Evolutionary conservation across 2,113 vertebrate species (phyloP), one percentile per base, ranked within the genome.

Genomic region (Peromyscus polionotus): DNA sequence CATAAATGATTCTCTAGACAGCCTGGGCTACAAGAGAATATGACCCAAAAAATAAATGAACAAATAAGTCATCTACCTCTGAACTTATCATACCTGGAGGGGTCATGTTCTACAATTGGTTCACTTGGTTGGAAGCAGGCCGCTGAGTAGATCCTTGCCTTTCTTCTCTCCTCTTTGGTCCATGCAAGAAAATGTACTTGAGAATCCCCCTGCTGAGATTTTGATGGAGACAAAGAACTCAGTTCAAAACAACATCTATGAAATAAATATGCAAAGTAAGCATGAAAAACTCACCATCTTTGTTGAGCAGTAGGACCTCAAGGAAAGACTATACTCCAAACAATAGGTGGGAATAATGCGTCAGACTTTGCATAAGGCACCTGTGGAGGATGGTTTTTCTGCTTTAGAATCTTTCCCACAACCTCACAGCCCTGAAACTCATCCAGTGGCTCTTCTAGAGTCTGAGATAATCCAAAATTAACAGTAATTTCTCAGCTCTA

Each of bases 21-120:
- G 8, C 22, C 68, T 57, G 22, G 22, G 36, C 13, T 88, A 42
- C 22, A 72, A 57, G 51, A 88, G 45, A 31, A 5, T 13, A 0
- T 59, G 51, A 28, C 68, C 7, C 36, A 59, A 42, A 73, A 48
- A 65, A 67, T 31, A 68, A 68, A 42, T 79, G 26, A 70, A 24
- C 87, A 96, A 59, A 26, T 86, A 42, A 88, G 36, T 61, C 42
- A 88, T 61, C 65, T 31, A 65, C 45, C 95, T 95, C 85, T 88
- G 10, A 90, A 88, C 92, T 36, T 31, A 63, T 93, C 89, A 70
- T 17, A 93, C 63, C 75, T 33, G 17, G 72, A 88, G 85, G 80
- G 3, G 51, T 70, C 39, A n/a, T 31, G 5, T 9, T 17, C 61
- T 75, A 84, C 24, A 76, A 6, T 90, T 96, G 4, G 33, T 65